phyloP scores from a whole-genome alignment of 2,797 vertebrate species.

The Myotis planiceps region DNA sequence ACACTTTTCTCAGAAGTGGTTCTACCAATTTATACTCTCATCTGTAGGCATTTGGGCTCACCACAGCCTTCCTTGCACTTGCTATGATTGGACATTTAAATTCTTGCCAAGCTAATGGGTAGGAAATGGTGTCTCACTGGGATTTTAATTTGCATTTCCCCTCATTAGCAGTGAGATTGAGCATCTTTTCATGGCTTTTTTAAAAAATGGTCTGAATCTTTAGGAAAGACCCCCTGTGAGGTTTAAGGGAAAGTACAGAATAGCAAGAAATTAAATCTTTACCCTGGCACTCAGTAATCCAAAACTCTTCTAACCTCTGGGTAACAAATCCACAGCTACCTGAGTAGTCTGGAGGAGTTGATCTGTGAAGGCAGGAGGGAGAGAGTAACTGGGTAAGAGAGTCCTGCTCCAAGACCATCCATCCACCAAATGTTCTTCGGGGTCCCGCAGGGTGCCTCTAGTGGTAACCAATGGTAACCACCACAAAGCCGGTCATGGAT shows the following conservation, averaged over 20 bases:
- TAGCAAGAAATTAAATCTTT: background rate
- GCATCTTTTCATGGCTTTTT: background rate
- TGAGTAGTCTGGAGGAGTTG: background rate
- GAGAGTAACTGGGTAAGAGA: background rate
- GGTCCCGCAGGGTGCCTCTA: background rate
- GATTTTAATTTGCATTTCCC: slow-evolving; percentile 24
- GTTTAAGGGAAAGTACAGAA: background rate
- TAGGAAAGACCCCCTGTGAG: background rate
- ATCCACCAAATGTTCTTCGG: rapidly evolving
- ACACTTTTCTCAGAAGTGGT: background rate
- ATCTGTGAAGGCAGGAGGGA: background rate
- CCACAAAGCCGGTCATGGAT: background rate
- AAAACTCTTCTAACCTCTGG: background rate
- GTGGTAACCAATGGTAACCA: background rate
- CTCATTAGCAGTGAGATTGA: background rate
- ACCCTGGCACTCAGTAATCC: background rate
- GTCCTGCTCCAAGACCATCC: background rate
- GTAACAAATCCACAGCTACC: background rate
- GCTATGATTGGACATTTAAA: background rate
- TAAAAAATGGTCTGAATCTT: background rate
- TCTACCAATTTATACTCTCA: background rate
- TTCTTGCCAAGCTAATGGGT: background rate
- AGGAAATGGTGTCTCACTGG: background rate
- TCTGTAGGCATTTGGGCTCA: background rate
- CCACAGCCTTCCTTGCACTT: background rate